Evolutionary conservation across 2,113 vertebrate genomes (phyloP), one percentile per base, ranked within the genome.

Genomic region (Mustela nigripes): DNA sequence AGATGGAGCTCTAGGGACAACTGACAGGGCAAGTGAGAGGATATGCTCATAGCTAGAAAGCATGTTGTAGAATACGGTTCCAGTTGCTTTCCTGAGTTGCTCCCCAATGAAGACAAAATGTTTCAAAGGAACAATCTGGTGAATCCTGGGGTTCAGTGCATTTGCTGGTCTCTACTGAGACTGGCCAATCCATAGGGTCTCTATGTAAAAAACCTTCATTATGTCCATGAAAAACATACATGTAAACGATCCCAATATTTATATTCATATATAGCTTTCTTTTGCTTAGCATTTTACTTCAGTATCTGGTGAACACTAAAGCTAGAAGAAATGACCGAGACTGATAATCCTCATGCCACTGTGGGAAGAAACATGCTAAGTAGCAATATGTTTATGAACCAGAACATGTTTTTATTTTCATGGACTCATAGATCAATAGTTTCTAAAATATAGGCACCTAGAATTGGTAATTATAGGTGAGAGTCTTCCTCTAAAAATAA

Each of bases 361-460:
- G 8, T n/a, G 53, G 31, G 62, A 86, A 95, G 60, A 91, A 89
- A 71, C 21, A 24, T 12, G 11, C 26, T 69, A 69, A 81, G 65
- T 67, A 83, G n/a, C 18, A 96, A n/a, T 88, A 36, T 73, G 48
- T 73, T 60, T 58, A 63, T 96, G 89, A 76, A 92, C 5, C 4
- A 92, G 78, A 87, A 87, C 21, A 91, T 1, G 31, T 96, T 95
- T 96, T 31, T 94, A 81, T 89, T 39, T 95, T 94, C 69, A 48
- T 0, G 67, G 45, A 90, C 7, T 48, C 31, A 78, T 9, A 36
- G 96, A 94, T 56, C 33, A 79, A 97, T 36, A 65, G 45, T 82
- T 67, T 97, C 80, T 12, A 63, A 89, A 69, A 91, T 39, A 62
- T 74, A 39, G 53, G 28, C 81, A 93, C 39, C 45, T 89, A 80